These are phyloP conservation scores for Tipula unca DNA, from an alignment of 2,888 invertebrate genomes.

Conservation along the genomic window DNA sequence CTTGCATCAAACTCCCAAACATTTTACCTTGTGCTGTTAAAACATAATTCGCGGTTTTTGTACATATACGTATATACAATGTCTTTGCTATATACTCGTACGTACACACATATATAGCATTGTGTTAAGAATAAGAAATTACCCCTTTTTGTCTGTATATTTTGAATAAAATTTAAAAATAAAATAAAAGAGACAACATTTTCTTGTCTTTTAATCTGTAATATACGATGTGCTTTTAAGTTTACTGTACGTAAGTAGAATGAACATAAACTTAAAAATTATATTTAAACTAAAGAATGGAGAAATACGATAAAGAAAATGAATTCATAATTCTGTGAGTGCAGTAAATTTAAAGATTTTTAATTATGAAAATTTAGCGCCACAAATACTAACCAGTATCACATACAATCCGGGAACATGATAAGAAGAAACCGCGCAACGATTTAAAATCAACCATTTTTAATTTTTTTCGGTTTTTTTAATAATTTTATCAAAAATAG, in stretches of 20 bases:
- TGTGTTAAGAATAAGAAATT: neutral
- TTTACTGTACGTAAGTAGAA: neutral
- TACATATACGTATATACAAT: neutral
- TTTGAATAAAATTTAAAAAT: neutral
- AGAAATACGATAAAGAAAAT: neutral
- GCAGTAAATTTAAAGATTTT: neutral
- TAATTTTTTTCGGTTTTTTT: neutral
- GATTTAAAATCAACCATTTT: neutral
- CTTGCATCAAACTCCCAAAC: neutral
- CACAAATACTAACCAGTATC: neutral
- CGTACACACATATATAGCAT: neutral
- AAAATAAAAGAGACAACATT: neutral
- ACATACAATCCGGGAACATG: neutral
- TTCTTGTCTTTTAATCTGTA: neutral
- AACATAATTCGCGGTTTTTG: neutral
- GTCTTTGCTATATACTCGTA: neutral
- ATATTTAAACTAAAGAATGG: neutral
- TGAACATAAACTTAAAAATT: neutral
- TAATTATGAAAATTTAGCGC: neutral
- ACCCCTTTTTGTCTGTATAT: neutral
- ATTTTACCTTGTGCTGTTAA: neutral
- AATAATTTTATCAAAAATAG: neutral
- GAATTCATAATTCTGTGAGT: neutral
- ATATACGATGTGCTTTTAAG: neutral
- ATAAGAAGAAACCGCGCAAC: neutral